phyloP scores from a whole-genome alignment of 2,113 vertebrate species.

The Hippolais icterina region DNA sequence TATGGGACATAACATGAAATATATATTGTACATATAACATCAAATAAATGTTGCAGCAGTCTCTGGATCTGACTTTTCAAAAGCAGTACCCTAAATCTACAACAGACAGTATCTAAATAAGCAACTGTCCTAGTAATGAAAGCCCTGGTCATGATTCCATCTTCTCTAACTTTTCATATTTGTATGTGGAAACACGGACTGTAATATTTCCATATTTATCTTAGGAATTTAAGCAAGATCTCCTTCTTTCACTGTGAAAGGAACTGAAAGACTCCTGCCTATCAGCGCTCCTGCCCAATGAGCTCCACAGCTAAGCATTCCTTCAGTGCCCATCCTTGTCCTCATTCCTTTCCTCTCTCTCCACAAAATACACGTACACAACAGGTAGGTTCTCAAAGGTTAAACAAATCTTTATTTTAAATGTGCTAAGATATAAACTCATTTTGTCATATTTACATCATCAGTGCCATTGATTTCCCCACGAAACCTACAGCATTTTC shows the following conservation, averaged over 20 bases:
- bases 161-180: background rate
- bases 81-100: background rate
- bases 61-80: background rate
- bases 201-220: background rate
- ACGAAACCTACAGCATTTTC: background rate
- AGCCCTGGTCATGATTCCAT: background rate
- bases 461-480: background rate
- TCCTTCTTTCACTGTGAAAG: background rate
- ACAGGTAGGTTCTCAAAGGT: background rate
- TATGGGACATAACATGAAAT: background rate
- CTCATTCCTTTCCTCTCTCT: background rate
- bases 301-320: background rate
- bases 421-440: background rate
- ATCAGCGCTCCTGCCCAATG: background rate
- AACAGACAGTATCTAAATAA: background rate
- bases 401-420: background rate
- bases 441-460: background rate
- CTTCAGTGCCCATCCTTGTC: background rate
- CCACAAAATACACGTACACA: background rate
- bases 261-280: background rate
- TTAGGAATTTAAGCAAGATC: background rate
- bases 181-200: background rate
- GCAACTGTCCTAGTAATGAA: background rate
- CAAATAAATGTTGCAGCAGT: background rate
- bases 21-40: background rate